Conservation (phyloP, 2,888 invertebrate species). For the Pinctada fucata region DNA sequence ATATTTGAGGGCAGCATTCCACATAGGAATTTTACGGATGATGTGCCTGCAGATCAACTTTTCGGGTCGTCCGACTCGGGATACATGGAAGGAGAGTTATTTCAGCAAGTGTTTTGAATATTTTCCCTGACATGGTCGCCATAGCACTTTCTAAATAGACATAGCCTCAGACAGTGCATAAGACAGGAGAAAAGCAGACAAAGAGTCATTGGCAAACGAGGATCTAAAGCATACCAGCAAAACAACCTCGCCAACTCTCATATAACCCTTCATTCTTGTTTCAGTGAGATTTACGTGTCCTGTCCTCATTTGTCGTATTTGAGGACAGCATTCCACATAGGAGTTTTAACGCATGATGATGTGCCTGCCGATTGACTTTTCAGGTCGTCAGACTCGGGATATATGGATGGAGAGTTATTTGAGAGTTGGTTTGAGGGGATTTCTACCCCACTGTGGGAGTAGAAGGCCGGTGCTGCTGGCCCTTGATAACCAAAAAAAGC, state of each 20-base stretch:
- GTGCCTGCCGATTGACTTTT: slow-evolving; percentile 20
- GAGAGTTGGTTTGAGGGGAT: slow-evolving; percentile 10
- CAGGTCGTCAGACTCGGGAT: slow-evolving; percentile 16
- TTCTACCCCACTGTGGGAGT: slow-evolving; percentile 9
- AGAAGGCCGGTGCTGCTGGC: slow-evolving; percentile 8
- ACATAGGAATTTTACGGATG: background rate
- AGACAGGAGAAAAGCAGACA: slow-evolving; percentile 5
- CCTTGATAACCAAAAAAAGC: slow-evolving; percentile 2
- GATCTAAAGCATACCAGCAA: slow-evolving; percentile 17
- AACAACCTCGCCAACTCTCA: background rate
- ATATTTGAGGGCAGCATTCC: slow-evolving; percentile 22
- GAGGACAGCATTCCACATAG: background rate
- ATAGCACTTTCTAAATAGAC: no score
- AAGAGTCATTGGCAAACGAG: slow-evolving; percentile 13
- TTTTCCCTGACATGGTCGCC: no score
- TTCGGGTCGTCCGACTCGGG: slow-evolving; percentile 17
- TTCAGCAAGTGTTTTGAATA: background rate
- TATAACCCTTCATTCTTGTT: slow-evolving; percentile 22
- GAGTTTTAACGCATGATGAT: background rate
- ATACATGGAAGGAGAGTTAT: slow-evolving; percentile 32
- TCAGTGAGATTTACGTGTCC: slow-evolving; percentile 19
- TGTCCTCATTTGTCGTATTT: slow-evolving; percentile 33
- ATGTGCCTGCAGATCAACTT: slow-evolving; percentile 20
- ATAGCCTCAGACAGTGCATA: no score
- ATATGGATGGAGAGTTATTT: slow-evolving; percentile 30